These are phyloP conservation scores for Illadopsis cleaveri DNA, from an alignment of 2,113 vertebrate genomes.

Conservation along the genomic window DNA sequence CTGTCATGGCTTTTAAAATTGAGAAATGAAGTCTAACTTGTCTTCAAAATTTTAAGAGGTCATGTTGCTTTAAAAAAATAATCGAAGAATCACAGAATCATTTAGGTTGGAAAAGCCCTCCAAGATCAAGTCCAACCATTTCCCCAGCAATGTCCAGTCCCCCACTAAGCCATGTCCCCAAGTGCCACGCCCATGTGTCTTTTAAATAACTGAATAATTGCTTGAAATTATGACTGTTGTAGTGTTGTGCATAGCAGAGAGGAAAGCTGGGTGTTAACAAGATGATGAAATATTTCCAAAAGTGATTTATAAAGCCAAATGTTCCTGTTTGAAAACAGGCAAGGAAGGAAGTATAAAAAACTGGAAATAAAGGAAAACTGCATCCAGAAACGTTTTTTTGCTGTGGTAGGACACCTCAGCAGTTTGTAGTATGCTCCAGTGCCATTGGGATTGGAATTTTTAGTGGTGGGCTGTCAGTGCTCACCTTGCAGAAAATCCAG, in stretches of 20 bases:
- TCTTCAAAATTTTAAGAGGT: not conserved
- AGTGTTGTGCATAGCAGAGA: not conserved
- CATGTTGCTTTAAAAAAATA: not conserved
- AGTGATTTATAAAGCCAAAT: not conserved
- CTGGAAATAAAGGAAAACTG: not conserved
- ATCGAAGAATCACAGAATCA: not conserved
- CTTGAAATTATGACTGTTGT: not conserved
- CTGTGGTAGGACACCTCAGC: not conserved
- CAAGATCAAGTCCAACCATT: fast-evolving
- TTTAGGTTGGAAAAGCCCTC: not conserved
- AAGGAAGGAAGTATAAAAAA: not conserved
- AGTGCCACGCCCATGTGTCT: not conserved
- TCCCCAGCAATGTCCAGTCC: not conserved
- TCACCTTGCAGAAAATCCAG: not conserved
- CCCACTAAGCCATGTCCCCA: not conserved
- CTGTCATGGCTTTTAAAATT: not conserved
- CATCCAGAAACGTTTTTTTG: not conserved
- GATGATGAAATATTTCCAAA: not conserved
- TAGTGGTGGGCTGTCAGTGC: not conserved
- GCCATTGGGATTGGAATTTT: not conserved
- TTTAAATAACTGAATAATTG: not conserved
- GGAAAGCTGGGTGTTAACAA: not conserved
- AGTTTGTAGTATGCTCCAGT: too few species aligned
- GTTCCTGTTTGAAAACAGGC: not conserved
- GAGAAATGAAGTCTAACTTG: not conserved